Evolutionary conservation across 2,113 vertebrate genomes (phyloP), one percentile per base, ranked within the genome.

Genomic region (Pyxicephalus adspersus): DNA sequence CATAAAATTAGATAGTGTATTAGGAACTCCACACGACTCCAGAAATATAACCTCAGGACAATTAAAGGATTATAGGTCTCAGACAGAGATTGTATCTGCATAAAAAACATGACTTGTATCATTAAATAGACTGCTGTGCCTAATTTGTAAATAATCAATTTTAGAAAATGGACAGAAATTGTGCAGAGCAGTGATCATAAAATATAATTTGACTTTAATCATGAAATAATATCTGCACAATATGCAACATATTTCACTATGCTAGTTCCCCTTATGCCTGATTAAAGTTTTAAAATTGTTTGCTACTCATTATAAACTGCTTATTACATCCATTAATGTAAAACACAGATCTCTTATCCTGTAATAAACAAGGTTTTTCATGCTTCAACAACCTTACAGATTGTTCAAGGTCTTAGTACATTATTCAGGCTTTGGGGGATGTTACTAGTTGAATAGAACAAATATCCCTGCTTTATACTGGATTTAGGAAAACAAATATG

Each of bases 41-140:
- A 71, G 34, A 81, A 64, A 73, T 81, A 73, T 55, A 81, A 81
- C 78, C 78, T 52, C 45, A 64, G 68, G 68, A 81, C 68, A 73
- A 81, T 81, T 81, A 81, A 81, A 81, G 78, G 78, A 81, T 81
- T 81, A 81, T 73, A 54, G 67, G 66, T 60, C 77, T 80, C 66
- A 80, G 57, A 29, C 67, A 64, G 50, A 64, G 78, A 81, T 52
- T 71, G 26, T 64, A 81, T 81, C 78, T 73, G 68, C 67, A 81
- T 81, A 81, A 50, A 64, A 81, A 71, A 45, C 8, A 45, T 71
- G 63, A 50, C 58, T 72, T 71, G 51, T 63, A 68, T 61, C 34
- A 38, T 31, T 64, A 81, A 80, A 64, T 73, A 11, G 60, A 64
- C 61, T 54, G 68, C 68, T 81, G 78, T 51, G 67, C n/a, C 26